phyloP scores from a whole-genome alignment of 2,797 vertebrate species.

The Epinephelus coioides region DNA sequence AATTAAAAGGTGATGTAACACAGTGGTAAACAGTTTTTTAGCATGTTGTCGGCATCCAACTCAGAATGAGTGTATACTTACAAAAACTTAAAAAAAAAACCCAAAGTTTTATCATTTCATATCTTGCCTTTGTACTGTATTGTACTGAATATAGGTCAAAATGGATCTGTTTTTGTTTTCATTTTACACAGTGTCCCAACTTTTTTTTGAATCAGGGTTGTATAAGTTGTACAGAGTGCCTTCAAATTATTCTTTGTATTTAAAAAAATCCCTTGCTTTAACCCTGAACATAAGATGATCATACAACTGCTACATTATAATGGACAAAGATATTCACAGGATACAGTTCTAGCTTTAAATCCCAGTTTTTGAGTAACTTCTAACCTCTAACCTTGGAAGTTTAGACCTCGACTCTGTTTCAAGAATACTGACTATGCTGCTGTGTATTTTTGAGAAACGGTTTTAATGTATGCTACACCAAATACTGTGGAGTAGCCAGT shows the following conservation, averaged over 20 bases:
- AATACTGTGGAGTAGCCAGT: not conserved
- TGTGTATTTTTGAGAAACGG: not conserved
- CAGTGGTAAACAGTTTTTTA: too few relatives aligned
- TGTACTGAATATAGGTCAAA: too few relatives aligned
- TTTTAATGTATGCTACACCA: not conserved
- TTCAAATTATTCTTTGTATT: not conserved
- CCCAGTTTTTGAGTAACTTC: not conserved
- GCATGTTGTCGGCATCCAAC: too few relatives aligned
- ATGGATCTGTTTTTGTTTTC: too few relatives aligned
- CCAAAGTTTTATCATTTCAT: too few relatives aligned
- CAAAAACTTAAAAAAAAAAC: too few relatives aligned
- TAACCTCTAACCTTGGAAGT: slow-evolving; percentile 12
- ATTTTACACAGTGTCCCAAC: too few relatives aligned
- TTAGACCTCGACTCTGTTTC: not conserved
- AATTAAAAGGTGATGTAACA: too few relatives aligned
- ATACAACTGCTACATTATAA: not conserved
- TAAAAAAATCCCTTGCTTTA: not conserved
- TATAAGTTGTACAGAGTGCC: too few relatives aligned
- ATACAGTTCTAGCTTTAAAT: slow-evolving; percentile 17
- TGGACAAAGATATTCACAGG: slow-evolving; percentile 4
- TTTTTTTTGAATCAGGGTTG: too few relatives aligned
- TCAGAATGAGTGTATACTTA: too few relatives aligned
- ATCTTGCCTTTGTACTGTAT: too few relatives aligned
- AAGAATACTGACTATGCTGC: not conserved
- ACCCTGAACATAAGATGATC: not conserved